Evolutionary conservation across 2,888 invertebrate genomes (phyloP), one percentile per base, ranked within the genome.

Genomic region (Amaurobius ferox): DNA sequence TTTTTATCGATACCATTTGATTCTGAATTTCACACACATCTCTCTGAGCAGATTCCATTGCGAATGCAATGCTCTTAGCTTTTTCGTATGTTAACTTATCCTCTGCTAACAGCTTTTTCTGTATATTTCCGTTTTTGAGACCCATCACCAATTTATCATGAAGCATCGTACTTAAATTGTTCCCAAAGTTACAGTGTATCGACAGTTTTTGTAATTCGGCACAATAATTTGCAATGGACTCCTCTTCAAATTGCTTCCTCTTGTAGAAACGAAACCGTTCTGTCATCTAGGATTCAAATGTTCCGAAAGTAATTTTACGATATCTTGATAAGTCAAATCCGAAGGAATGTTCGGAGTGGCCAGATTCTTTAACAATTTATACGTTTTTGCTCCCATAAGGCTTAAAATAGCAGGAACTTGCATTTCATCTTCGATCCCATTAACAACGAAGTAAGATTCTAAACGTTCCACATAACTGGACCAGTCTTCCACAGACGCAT

Each of bases 141-240:
- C 74, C 74, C 74, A 74, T 74, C 64, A 74, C 74, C 64, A 74
- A 29, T 74, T 74, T 66, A 74, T 74, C 66, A 74, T 64, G 40
- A 74, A 74, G 64, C 74, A 74, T 74, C 74, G 74, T 74, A 74
- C 74, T 74, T 74, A 74, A 74, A 74, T 74, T 74, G 74, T 74
- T 74, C 74, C 64, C 40, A 74, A 74, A 74, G 74, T 74, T 74
- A 55, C 55, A 74, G 74, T 74, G 74, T 64, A 74, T 74, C 74
- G 74, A 74, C 62, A 74, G 74, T 74, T 74, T 74, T 74, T 74
- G 74, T 64, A 74, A 74, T 74, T 64, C 74, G n/a, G n/a, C n/a
- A n/a, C n/a, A n/a, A n/a, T n/a, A n/a, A n/a, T n/a, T n/a, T n/a
- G n/a, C n/a, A n/a, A n/a, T n/a, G n/a, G n/a, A n/a, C n/a, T n/a